Base-by-base conservation (phyloP, 2,888 invertebrate genomes). In the Platerodrilus igneus region DNA sequence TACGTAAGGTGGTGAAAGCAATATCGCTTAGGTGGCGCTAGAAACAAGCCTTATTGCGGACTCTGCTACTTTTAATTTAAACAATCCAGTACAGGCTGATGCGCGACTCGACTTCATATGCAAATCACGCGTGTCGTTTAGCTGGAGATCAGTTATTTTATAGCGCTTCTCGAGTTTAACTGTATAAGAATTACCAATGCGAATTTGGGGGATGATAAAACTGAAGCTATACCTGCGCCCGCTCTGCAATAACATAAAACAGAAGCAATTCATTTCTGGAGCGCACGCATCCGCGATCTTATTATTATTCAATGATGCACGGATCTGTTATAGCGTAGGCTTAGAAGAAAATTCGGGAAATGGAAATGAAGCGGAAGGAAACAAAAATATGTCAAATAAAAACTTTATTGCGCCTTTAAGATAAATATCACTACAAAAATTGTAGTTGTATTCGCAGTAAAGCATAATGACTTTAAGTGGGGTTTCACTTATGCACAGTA, bases 281-380 rank as follows among this genome's bases (percentile, higher is more conserved):
- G 62, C 60, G 62, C 60, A 65, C 64, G 62, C 63, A 62, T 61
- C 53, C 52, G 58, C 59, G 62, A 63, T 63, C 67, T 67, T 68
- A 68, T 68, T 68, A 67, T 64, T 66, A 68, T 68, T 68, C 68
- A 67, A 67, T 67, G 67, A 65, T 65, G 66, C 67, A 64, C 59
- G 61, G 59, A 57, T 58, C 58, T 54, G 63, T 63, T 63, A 63
- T 60, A 58, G 62, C 55, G 52, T 56, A 28, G 59, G 62, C 55
- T 52, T 56, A 28, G 34, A 36, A 37, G 38, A 27, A 44, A 40
- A 37, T 40, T 37, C 40, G 37, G 40, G 43, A 43, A 39, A 43
- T 43, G 38, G 43, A 43, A 43, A 43, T 43, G 39, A 43, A 43
- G 37, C 21, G 43, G 39, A 43, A 43, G 39, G 35, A 30, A 35